Evolutionary conservation across 2,113 vertebrate genomes (phyloP), one percentile per base, ranked within the genome.

Genomic region (Galeopterus variegatus): DNA sequence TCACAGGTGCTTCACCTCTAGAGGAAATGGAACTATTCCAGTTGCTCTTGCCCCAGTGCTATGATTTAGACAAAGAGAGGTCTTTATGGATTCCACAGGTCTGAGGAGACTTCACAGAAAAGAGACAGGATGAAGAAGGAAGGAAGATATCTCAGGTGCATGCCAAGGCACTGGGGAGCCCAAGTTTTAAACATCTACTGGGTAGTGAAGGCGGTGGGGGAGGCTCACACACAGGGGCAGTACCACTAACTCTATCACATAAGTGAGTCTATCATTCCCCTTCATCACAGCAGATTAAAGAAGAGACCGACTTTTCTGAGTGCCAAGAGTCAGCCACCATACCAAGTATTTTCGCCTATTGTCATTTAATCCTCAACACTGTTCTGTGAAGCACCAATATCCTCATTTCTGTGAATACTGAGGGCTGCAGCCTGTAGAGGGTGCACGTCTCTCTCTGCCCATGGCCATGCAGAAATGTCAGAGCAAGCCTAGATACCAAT

Each of bases 201-300:
- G 76, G 36, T 0, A 24, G 69, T 52, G 24, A 73, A 8, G 31
- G 31, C 11, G 6, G 4, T 1, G 28, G 23, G 36, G 58, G 14
- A 33, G 10, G 15, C 50, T 26, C 17, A 19, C 2, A 26, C 33
- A 17, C 18, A 76, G 48, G 15, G 23, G 23, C 0, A 33, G 12
- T 0, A 7, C 10, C 56, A 26, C 3, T 11, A 73, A 31, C 41
- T 24, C 60, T 33, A 23, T 0, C 31, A 8, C 6, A 0, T 12
- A 28, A 26, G 41, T 24, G 19, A 5, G 41, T 28, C 36, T 31
- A 2, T 24, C 24, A 24, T 67, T 45, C 60, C 23, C 48, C 31
- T 45, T 88, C 28, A 45, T 60, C 54, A 18, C 0, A 72, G 8
- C 41, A 58, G 36, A 5, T 23, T 54, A 11, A 79, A 76, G 69